Evolutionary conservation across 2,113 vertebrate genomes (phyloP), one percentile per base, ranked within the genome.

Genomic region (Pterocles gutturalis): DNA sequence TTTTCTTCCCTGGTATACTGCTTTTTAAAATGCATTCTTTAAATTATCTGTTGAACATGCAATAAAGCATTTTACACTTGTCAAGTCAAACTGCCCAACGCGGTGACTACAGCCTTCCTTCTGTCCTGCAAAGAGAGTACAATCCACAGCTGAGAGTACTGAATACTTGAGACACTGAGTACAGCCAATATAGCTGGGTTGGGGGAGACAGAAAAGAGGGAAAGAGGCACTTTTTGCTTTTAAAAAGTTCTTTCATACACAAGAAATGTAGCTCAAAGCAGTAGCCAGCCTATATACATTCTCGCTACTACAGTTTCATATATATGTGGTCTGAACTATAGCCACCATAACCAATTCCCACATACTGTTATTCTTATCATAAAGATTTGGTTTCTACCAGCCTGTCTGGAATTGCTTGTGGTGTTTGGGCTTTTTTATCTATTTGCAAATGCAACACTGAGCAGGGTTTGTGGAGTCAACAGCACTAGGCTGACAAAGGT

Each of bases 281-380:
- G 33, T 13, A 57, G 21, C n/a, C 54, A 72, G 58, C 38, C 25
- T 21, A 17, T 12, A 21, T 1, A 8, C 24, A 51, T 38, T 54
- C 29, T 34, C 2, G 4, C 31, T 62, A 41, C 20, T 36, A 24
- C 8, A 34, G 26, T 31, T 48, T 31, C 17, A 87, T 31, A 78
- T 18, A 7, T 3, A 33, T 0, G 0, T 36, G 28, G 13, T 58
- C 51, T 58, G 60, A 77, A 78, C 1, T 0, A 19, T 13, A 89
- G 54, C 26, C 28, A 55, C 10, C 29, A 66, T 49, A 62, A 70
- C 51, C 60, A 81, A 31, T 19, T 66, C 28, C 49, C 64, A 66
- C 53, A 51, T 6, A 7, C 24, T 45, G 55, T 19, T 83, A 61
- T 3, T 72, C n/a, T 58, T 45, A 31, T 9, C 15, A 33, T 13